Base-by-base conservation (phyloP, 2,113 vertebrate genomes). In the Mellivora capensis region DNA sequence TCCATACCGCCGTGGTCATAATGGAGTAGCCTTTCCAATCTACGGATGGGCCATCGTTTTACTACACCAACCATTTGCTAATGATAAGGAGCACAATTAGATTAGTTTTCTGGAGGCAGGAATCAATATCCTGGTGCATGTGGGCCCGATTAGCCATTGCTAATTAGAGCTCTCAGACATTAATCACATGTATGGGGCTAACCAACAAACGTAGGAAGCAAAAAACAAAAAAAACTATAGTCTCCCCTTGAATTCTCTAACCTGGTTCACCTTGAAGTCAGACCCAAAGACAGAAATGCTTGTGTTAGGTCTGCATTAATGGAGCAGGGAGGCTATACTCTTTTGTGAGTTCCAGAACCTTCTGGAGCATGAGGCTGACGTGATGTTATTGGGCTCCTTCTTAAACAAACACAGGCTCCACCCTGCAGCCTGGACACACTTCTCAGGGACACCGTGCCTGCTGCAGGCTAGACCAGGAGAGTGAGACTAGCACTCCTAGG, bases 121-220 rank as follows among this genome's bases (percentile, higher is more conserved):
- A 98, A 98, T 99, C 99, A 98, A 99, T 99, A 98, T 90, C 57
- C 82, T 83, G 77, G 97, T 95, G 97, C 97, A 98, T 98, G 85
- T 96, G 98, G 97, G 96, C 95, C 98, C 95, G 93, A 98, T 98
- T 97, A 98, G 98, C 97, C 96, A 96, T 91, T 98, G 97, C 98
- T 99, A 99, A 99, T 99, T 98, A 98, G 98, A 98, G 80, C 94
- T 98, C 98, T 98, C 98, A 98, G 98, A 98, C 97, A 97, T 98
- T 98, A 98, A 99, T 99, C 98, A 99, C 97, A 97, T 34, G 42
- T 83, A 97, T 95, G 95, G 98, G 96, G 97, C 96, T 98, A 98
- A 98, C 98, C 98, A 98, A 97, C 98, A 97, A 97, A 96, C 84
- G 94, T 97, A 84, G 97, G 96, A 98, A 82, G 87, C 61, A 98